These are phyloP conservation scores for Heterodera schachtii DNA, from an alignment of 1,140 invertebrate genomes.

Conservation along the genomic window DNA sequence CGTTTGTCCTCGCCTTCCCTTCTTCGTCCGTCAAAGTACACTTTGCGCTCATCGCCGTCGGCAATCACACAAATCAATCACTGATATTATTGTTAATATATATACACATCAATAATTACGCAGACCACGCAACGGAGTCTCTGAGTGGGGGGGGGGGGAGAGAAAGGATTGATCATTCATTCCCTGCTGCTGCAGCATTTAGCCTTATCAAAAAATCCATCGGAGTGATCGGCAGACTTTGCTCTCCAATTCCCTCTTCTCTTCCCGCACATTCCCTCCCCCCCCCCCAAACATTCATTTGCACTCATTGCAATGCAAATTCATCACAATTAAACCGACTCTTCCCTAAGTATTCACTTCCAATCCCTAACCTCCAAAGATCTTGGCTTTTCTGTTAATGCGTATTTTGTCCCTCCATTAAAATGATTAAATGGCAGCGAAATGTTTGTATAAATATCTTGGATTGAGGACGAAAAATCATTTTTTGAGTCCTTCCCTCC, in stretches of 20 bases:
- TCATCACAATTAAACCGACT: no score
- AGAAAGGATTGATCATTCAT: background rate
- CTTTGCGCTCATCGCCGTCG: background rate
- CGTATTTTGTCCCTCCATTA: background rate
- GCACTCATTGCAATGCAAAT: background rate
- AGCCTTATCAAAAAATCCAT: slow-evolving; percentile 4
- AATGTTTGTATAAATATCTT: background rate
- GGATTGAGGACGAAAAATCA: background rate
- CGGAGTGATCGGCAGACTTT: background rate
- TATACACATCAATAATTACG: background rate
- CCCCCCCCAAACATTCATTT: background rate
- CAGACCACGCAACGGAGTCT: background rate
- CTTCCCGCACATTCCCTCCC: no score
- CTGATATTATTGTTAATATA: background rate
- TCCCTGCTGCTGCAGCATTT: background rate
- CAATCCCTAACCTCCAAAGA: background rate
- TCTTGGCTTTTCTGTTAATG: background rate
- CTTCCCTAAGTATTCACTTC: background rate
- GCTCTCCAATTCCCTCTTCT: background rate
- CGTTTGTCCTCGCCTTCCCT: background rate
- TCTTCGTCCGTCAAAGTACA: background rate
- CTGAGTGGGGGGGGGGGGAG: no score
- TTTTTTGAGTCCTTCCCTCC: background rate
- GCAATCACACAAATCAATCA: background rate
- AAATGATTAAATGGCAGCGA: background rate